Conservation (phyloP, 2,888 invertebrate species). For the Fragum sueziense region DNA sequence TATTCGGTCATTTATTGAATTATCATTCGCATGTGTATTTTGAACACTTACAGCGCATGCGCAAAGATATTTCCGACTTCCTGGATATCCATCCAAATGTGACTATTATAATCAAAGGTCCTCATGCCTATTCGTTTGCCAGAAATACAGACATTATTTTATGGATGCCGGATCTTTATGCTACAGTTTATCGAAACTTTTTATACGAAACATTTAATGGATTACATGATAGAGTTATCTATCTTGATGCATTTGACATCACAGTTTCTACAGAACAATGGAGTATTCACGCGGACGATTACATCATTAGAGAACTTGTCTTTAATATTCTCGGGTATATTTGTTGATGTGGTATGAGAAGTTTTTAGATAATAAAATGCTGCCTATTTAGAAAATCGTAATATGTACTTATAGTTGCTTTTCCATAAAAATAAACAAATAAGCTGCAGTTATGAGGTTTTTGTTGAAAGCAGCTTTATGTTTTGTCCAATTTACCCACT, state of each 20-base stretch:
- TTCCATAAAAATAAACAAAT: no score
- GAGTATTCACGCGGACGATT: conserved; percentile 45
- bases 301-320: conserved; percentile 24
- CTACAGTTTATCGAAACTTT: conserved; percentile 37
- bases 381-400: no score
- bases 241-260: conserved; percentile 46
- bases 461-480: no score
- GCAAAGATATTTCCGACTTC: conserved; percentile 27
- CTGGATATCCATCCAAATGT: conserved; percentile 31
- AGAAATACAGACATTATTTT: conserved; percentile 39
- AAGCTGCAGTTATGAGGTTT: no score
- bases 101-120: conserved; percentile 51
- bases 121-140: conserved; percentile 52
- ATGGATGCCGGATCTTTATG: conserved; percentile 59
- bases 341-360: no score
- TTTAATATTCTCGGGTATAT: conserved; percentile 35
- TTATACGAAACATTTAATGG: conserved; percentile 34
- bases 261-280: conserved; percentile 46
- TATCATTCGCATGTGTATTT: conserved; percentile 49
- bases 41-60: conserved; percentile 34
- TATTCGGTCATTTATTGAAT: conserved; percentile 47
- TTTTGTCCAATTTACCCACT: no score
- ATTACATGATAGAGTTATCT: conserved; percentile 45
- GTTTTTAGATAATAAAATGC: no score
- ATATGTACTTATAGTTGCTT: no score